These are phyloP conservation scores for Cremastinae sp. DNA, from an alignment of 2,888 invertebrate genomes.

Conservation along the genomic window DNA sequence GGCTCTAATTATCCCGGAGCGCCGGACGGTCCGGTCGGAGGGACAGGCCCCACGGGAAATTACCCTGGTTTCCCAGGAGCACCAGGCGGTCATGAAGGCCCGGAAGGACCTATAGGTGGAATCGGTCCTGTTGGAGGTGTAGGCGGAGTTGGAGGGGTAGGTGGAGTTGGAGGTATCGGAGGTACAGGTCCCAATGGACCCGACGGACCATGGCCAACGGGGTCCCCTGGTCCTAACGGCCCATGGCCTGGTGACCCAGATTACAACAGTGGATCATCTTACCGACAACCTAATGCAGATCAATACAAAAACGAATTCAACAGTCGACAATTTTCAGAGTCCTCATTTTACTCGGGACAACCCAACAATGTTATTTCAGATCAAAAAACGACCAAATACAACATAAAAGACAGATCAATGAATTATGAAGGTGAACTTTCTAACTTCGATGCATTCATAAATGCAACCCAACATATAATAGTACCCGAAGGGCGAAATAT, in stretches of 20 bases:
- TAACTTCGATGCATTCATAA: conserved; percentile 32
- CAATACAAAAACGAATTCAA: conserved; percentile 5
- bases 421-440: no score
- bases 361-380: no score
- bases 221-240: conserved; percentile 74
- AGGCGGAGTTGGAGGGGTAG: conserved; percentile 65
- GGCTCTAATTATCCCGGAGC: conserved; percentile 60
- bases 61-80: conserved; percentile 60
- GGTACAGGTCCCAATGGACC: conserved; percentile 69
- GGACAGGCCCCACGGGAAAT: conserved; percentile 45
- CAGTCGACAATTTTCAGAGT: conserved; percentile 47
- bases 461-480: background rate
- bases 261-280: conserved; percentile 51
- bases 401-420: no score
- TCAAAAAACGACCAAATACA: no score
- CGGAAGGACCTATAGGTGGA: conserved; percentile 62
- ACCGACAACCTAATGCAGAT: conserved; percentile 2
- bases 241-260: conserved; percentile 78
- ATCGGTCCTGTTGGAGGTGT: conserved; percentile 67
- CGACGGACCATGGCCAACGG: conserved; percentile 73
- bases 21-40: conserved; percentile 59
- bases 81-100: conserved; percentile 60
- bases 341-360: conserved; percentile 18
- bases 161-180: conserved; percentile 71
- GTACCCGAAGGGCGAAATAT: background rate